phyloP scores from a whole-genome alignment of 2,888 invertebrate genomes.

The Zygogramma bicolorata region DNA sequence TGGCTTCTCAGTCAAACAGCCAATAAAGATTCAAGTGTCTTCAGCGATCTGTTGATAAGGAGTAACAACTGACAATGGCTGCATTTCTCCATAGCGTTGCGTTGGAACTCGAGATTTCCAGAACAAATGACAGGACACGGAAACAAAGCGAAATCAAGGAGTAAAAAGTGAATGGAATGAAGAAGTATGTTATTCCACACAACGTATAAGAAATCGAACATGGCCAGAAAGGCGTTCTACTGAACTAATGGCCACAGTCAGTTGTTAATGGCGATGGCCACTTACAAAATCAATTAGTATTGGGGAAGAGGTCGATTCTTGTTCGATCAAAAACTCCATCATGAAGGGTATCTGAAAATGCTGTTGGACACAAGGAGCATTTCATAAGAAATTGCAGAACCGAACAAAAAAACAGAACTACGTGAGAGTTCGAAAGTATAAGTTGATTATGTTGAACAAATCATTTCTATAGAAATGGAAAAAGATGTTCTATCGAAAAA shows the following conservation, averaged over 20 bases:
- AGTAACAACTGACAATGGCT: background rate
- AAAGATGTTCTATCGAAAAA: no score
- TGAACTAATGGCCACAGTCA: conserved; percentile 43
- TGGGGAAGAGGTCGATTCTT: background rate
- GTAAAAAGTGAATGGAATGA: conserved; percentile 23
- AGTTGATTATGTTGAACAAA: no score
- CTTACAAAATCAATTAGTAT: conserved; percentile 28
- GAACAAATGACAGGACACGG: conserved; percentile 6
- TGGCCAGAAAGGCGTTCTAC: conserved; percentile 52
- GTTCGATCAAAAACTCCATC: background rate
- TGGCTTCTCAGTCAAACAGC: background rate
- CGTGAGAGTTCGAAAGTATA: no score
- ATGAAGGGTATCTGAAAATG: no score
- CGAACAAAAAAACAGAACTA: no score
- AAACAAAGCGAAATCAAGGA: conserved; percentile 17
- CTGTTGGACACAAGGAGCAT: no score
- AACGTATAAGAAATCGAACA: conserved; percentile 55
- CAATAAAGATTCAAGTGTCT: background rate
- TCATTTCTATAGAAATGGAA: no score
- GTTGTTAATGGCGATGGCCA: conserved; percentile 38
- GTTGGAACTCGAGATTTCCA: background rate
- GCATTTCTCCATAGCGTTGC: background rate
- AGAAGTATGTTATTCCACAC: conserved; percentile 52
- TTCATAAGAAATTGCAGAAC: no score
- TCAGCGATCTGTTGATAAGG: background rate